A percentile compares a stretch with the other conserved stretches of the same genome.
Evolutionary conservation across 2,888 invertebrate genomes (phyloP).

Genomic region (Zygogramma bicolorata): DNA sequence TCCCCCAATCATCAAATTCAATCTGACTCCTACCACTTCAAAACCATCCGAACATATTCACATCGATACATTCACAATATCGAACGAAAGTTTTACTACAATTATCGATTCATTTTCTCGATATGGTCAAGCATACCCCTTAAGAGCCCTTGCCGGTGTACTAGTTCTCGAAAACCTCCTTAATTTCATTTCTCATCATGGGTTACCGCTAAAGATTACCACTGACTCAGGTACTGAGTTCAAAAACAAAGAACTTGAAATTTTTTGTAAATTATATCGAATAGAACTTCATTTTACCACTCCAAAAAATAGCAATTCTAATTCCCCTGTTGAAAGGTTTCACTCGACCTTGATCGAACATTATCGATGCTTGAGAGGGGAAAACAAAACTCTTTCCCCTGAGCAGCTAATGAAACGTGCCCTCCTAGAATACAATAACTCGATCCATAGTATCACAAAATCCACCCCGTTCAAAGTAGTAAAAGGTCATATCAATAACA

Average conservation of each 20-base stretch:
- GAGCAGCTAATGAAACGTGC: slow-evolving; percentile 14
- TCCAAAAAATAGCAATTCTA: slow-evolving; percentile 15
- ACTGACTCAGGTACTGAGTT: no score
- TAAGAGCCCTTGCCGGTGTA: not conserved
- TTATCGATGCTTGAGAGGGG: not conserved
- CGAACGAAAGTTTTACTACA: not conserved
- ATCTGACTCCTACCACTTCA: not conserved
- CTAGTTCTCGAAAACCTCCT: slow-evolving; percentile 5
- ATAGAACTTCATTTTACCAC: no score
- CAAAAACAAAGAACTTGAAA: slow-evolving; percentile 8
- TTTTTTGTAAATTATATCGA: slow-evolving; percentile 14
- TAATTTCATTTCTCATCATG: slow-evolving; percentile 14
- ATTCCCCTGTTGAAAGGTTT: slow-evolving; percentile 13
- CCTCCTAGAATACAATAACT: slow-evolving; percentile 3
- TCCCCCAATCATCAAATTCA: slow-evolving; percentile 28
- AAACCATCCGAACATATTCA: slow-evolving; percentile 10
- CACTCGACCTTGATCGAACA: slow-evolving; percentile 9
- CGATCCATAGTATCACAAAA: slow-evolving; percentile 13
- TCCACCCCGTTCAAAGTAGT: not conserved
- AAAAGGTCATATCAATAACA: no score
- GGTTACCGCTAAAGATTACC: slow-evolving; percentile 20
- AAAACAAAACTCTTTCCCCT: slow-evolving; percentile 1
- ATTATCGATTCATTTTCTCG: slow-evolving; percentile 23
- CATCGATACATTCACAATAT: not conserved
- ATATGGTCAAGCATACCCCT: slow-evolving; percentile 25